Evolutionary conservation across 2,888 invertebrate genomes (phyloP), one percentile per base, ranked within the genome.

Genomic region (Marasmarcha lunaedactyla): DNA sequence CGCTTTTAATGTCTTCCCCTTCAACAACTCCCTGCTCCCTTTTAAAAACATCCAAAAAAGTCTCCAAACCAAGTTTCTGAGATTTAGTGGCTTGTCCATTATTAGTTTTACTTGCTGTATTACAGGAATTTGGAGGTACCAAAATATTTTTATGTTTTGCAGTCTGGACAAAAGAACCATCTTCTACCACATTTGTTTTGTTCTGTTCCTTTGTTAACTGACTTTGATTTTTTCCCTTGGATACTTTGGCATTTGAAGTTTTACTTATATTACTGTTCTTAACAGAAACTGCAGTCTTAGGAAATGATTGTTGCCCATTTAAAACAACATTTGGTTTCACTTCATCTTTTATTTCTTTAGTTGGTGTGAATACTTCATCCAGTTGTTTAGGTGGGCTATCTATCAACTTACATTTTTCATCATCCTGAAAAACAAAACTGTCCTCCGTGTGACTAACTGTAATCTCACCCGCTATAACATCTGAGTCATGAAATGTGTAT

Each of bases 381-480:
- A 65, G 46, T 43, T 76, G 76, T 52, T 68, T 70, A 48, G 47
- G 64, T 9, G 72, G 69, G 55, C 69, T 74, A 35, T 72, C 69
- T 46, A 65, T 50, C 3, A 63, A 42, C 51, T 71, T 73, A 42
- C 45, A 51, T 44, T 71, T 77, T 30, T 54, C 56, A 53, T 76
- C 72, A 54, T 63, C 57, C 54, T 48, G 64, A 48, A 72, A 76
- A 42, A 71, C 62, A 47, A 68, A 71, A 52, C 68, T 69, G 50
- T 83, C 83, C 52, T 83, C 83, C n/a, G 83, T 79, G 46, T 83
- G 72, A 51, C 72, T 69, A 3, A 83, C 83, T 41, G 83, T 83
- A 50, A 83, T 81, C 57, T 83, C 83, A 35, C 71, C 69, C 34
- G 83, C 78, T 39, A 83, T 76, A 5, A 79, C 72, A 57, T 84